Conservation (phyloP, 30 jellyfish, hydroid and myxozoan genomes). For the Clytia hemisphaerica region DNA sequence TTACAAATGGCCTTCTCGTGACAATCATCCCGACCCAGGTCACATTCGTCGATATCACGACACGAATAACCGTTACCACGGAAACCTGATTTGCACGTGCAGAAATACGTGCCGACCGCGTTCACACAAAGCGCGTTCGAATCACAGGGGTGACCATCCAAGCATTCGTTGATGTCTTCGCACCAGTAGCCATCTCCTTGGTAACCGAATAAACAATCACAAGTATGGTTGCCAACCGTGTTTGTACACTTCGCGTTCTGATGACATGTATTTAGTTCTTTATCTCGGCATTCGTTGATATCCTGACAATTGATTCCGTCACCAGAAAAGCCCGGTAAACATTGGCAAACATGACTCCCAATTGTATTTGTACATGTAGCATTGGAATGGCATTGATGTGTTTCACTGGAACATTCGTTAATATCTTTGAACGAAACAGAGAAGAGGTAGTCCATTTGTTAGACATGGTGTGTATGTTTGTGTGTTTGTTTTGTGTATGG, state of each 20-base stretch:
- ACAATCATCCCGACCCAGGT: conserved; percentile 27
- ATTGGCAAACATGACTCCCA: conserved; percentile 18
- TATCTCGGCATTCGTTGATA: background rate
- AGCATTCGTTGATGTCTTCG: conserved; percentile 35
- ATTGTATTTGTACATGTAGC: conserved; percentile 30
- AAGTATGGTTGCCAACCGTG: background rate
- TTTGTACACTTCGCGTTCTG: background rate
- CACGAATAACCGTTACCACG: conserved; percentile 60
- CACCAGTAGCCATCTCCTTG: conserved; percentile 50
- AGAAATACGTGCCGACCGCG: conserved; percentile 45
- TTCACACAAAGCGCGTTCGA: conserved; percentile 41
- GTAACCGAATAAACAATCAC: conserved; percentile 40
- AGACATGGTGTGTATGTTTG: too few species aligned
- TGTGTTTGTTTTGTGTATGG: too few species aligned
- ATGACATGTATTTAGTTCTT: background rate
- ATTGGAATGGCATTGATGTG: conserved; percentile 10
- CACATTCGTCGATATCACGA: conserved; percentile 64
- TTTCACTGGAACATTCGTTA: conserved; percentile 7
- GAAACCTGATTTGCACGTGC: conserved; percentile 64
- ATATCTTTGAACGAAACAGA: too few species aligned
- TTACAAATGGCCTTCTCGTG: conserved; percentile 32
- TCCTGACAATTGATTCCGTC: conserved; percentile 19
- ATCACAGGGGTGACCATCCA: conserved; percentile 32
- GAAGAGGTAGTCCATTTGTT: too few species aligned
- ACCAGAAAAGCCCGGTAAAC: conserved; percentile 23